phyloP scores from a whole-genome alignment of 1,140 invertebrate species.

The Delia radicum region DNA sequence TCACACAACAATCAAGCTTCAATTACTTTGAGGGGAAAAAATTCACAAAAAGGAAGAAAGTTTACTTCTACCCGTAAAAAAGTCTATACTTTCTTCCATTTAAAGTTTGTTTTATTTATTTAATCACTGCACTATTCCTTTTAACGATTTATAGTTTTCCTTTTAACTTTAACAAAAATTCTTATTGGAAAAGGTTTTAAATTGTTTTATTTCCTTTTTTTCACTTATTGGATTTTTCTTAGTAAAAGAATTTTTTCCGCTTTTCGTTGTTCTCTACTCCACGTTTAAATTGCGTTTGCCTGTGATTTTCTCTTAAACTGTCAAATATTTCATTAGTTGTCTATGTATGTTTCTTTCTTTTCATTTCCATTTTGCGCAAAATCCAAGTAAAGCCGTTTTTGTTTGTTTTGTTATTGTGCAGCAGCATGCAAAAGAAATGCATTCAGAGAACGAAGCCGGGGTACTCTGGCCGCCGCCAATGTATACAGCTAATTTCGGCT shows the following conservation, averaged over 20 bases:
- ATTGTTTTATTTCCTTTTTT: neutral
- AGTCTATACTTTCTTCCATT: neutral
- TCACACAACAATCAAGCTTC: neutral
- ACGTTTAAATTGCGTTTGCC: neutral
- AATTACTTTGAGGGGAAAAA: neutral
- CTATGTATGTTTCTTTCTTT: neutral
- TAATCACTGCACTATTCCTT: neutral
- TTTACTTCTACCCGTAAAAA: too few relatives aligned
- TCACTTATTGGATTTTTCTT: neutral
- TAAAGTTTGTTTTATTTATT: neutral
- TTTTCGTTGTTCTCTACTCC: neutral
- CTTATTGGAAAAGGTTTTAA: neutral
- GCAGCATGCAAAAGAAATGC: neutral
- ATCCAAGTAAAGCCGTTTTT: neutral
- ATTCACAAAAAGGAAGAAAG: neutral
- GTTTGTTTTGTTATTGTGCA: neutral
- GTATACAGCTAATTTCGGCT: neutral
- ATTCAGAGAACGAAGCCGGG: neutral
- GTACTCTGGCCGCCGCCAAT: neutral
- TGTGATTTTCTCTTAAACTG: neutral
- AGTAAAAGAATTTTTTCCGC: neutral
- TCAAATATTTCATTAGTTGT: neutral
- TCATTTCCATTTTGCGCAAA: neutral
- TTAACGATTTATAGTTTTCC: too few relatives aligned
- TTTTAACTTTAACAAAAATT: neutral